phyloP scores from a whole-genome alignment of 2,113 vertebrate genomes.

The Pseudopodoces humilis region DNA sequence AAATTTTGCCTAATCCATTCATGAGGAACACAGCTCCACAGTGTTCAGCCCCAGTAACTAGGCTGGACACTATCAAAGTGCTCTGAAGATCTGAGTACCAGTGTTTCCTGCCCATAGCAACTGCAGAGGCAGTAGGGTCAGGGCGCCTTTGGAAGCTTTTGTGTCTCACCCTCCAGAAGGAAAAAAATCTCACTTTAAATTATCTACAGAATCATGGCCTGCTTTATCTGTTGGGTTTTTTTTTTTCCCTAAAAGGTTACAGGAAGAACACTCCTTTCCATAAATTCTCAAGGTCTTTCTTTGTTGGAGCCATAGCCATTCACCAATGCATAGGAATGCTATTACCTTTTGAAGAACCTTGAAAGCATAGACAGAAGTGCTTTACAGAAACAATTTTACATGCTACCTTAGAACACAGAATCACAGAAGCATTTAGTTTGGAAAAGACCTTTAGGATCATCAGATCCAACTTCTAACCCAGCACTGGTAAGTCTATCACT shows the following conservation, averaged over 20 bases:
- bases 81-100: background rate
- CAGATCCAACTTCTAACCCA: background rate
- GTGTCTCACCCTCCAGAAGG: background rate
- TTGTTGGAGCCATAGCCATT: background rate
- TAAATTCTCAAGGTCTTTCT: background rate
- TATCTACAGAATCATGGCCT: background rate
- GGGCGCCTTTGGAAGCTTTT: background rate
- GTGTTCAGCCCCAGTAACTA: background rate
- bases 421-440: background rate
- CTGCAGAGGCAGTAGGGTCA: background rate
- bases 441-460: background rate
- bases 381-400: background rate
- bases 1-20: constrained; percentile 34
- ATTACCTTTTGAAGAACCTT: background rate
- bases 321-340: background rate
- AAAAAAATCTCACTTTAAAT: background rate
- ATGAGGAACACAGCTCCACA: background rate
- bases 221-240: background rate
- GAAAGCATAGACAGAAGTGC: background rate
- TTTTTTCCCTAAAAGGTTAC: background rate
- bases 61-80: background rate
- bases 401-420: background rate
- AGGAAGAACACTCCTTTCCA: background rate
- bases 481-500: background rate
- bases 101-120: constrained; percentile 1